A percentile compares a stretch with the other conserved stretches of the same genome.
phyloP scores from a whole-genome alignment of 2,113 vertebrate species.

The Pluvialis apricaria region DNA sequence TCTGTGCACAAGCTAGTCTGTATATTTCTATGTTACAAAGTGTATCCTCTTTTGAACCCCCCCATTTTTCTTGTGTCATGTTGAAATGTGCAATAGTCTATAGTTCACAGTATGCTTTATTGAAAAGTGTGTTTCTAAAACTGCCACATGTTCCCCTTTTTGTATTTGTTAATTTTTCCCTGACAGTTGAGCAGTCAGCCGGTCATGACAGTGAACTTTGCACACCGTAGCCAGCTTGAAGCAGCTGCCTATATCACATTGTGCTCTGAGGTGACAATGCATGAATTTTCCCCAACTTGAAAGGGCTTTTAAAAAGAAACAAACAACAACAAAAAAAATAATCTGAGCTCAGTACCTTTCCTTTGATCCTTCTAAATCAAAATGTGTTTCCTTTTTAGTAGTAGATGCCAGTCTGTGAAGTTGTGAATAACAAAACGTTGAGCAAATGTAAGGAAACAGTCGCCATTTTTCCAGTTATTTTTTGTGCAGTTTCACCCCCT shows the following conservation, averaged over 20 bases:
- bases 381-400: constrained; percentile 59
- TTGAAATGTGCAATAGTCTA: constrained; percentile 98
- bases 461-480: constrained; percentile 38
- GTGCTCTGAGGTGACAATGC: constrained; percentile 60
- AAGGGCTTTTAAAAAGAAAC: constrained; percentile 68
- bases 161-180: constrained; percentile 60
- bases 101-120: constrained; percentile 87
- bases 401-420: constrained; percentile 59
- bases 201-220: constrained; percentile 61
- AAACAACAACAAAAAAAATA: background rate
- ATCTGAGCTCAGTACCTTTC: constrained; percentile 43
- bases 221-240: constrained; percentile 53
- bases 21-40: constrained; percentile 75
- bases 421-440: constrained; percentile 57
- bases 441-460: constrained; percentile 62
- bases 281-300: background rate
- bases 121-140: constrained; percentile 73
- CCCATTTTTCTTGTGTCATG: constrained; percentile 80
- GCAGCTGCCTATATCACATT: constrained; percentile 60
- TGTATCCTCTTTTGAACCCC: constrained; percentile 72
- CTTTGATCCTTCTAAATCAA: constrained; percentile 62
- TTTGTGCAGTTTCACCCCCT: constrained; percentile 42
- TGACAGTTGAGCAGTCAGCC: constrained; percentile 46
- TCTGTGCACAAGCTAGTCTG: constrained; percentile 88
- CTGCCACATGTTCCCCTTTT: constrained; percentile 63